phyloP scores from a whole-genome alignment of 2,797 vertebrate species.

The Somateria mollissima region DNA sequence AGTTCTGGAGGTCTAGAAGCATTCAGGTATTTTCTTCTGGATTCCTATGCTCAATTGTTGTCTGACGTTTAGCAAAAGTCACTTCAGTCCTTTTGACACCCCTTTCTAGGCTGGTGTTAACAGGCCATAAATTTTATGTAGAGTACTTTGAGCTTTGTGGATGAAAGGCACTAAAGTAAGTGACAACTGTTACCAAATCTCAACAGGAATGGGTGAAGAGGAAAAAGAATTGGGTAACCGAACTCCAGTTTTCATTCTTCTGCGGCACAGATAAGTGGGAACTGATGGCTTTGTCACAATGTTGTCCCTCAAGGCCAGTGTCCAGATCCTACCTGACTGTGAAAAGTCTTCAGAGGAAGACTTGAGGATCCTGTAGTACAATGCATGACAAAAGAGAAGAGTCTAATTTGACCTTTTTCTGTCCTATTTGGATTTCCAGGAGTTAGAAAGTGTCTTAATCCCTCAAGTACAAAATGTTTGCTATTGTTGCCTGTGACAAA shows the following conservation, averaged over 20 bases:
- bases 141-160: background rate
- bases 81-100: background rate
- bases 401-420: background rate
- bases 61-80: background rate
- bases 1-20: background rate
- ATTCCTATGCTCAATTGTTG: background rate
- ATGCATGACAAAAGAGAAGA: background rate
- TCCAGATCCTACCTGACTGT: background rate
- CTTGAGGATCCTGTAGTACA: background rate
- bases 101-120: background rate
- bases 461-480: background rate
- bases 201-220: background rate
- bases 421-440: background rate
- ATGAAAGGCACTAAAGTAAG: background rate
- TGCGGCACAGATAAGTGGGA: background rate
- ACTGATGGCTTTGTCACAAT: background rate
- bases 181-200: background rate
- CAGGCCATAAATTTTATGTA: background rate
- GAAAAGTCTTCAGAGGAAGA: background rate
- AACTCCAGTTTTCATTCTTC: background rate
- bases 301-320: background rate
- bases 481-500: background rate
- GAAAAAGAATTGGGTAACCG: fast-evolving
- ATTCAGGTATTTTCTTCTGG: background rate
- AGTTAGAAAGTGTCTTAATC: background rate